Evolutionary conservation across 1,140 invertebrate genomes (phyloP).

Genomic region (Brachionus sp.): DNA sequence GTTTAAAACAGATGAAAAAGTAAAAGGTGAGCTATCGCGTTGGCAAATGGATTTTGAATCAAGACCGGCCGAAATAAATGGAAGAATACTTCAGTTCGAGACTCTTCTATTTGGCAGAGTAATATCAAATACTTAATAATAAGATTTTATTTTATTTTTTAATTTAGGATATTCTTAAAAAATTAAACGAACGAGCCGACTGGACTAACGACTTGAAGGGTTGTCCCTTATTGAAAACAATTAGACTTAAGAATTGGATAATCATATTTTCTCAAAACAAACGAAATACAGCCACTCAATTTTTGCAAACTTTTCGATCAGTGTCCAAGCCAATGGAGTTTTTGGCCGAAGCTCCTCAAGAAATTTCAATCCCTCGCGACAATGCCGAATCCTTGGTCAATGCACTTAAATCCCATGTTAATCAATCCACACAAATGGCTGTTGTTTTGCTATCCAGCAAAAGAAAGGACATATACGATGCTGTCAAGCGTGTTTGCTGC

Average conservation of each 20-base stretch:
- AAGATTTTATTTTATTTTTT: neutral
- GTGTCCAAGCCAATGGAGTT: neutral
- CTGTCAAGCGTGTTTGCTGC: constrained; percentile 83
- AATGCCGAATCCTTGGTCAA: neutral
- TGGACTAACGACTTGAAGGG: constrained; percentile 24
- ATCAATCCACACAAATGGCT: constrained; percentile 52
- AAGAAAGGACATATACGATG: constrained; percentile 78
- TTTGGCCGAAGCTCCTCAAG: neutral
- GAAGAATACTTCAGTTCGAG: constrained; percentile 1
- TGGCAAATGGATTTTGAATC: constrained; percentile 44
- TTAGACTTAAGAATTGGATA: constrained; percentile 19
- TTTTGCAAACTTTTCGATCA: neutral
- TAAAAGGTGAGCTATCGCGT: neutral
- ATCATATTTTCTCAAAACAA: constrained; percentile 27
- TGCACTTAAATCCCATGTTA: constrained; percentile 20
- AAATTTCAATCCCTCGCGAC: neutral
- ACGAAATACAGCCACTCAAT: constrained; percentile 8
- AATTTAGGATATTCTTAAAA: neutral
- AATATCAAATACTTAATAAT: neutral
- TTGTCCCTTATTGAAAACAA: neutral
- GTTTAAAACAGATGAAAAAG: constrained; percentile 20
- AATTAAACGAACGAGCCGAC: constrained; percentile 40
- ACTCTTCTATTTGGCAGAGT: neutral
- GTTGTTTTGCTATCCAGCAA: constrained; percentile 72
- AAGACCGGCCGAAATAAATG: neutral